Percentiles rank a stretch among this genome's conserved stretches.
phyloP scores from a whole-genome alignment of 2,888 invertebrate genomes.

The Suillia variegata region DNA sequence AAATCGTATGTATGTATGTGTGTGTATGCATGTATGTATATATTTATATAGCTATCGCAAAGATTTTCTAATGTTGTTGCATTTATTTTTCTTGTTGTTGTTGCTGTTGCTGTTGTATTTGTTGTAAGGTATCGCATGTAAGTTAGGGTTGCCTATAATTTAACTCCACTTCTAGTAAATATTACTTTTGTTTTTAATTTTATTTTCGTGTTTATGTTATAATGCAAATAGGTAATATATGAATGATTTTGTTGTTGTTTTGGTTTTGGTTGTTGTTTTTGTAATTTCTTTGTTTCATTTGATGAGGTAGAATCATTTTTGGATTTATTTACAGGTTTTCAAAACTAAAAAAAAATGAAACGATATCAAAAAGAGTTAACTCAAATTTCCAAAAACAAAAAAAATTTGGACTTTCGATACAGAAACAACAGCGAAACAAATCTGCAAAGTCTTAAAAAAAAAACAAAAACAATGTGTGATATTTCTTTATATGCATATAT shows the following conservation, averaged over 20 bases:
- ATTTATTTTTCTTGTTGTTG: not conserved
- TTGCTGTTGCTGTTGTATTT: slow-evolving; percentile 27
- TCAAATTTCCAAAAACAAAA: too few relatives aligned
- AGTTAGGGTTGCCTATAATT: slow-evolving; percentile 33
- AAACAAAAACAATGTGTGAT: too few relatives aligned
- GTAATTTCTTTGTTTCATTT: not conserved
- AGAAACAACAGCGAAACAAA: too few relatives aligned
- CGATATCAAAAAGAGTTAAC: too few relatives aligned
- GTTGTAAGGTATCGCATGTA: slow-evolving; percentile 49
- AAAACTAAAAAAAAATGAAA: too few relatives aligned
- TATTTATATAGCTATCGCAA: slow-evolving; percentile 31
- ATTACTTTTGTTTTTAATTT: not conserved
- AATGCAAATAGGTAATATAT: not conserved
- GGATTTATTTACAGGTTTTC: too few relatives aligned
- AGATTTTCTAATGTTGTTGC: too few relatives aligned
- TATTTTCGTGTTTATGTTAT: not conserved
- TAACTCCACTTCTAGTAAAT: not conserved
- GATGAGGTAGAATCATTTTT: too few relatives aligned
- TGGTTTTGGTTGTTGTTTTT: not conserved
- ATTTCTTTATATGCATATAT: not conserved
- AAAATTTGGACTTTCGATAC: too few relatives aligned
- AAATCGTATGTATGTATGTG: not conserved
- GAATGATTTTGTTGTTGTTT: too few relatives aligned
- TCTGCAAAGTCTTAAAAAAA: too few relatives aligned
- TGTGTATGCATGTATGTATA: slow-evolving; percentile 19